phyloP scores from a whole-genome alignment of 1,140 invertebrate species.

The Branchinecta lindahli region DNA sequence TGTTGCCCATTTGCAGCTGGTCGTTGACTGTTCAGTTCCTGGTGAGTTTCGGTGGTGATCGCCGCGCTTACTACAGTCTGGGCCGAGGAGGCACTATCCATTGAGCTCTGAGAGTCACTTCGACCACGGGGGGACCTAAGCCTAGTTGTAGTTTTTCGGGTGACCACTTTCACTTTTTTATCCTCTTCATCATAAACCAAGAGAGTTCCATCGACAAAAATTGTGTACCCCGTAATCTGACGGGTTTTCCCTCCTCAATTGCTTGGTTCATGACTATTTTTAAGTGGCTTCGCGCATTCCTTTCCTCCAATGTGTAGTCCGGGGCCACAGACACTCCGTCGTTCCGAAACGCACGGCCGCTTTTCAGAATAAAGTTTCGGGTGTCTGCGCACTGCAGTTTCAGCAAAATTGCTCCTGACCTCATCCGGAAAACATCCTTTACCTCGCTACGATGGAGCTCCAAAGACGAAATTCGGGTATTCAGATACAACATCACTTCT shows the following conservation, averaged over 20 bases:
- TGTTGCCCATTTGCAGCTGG: conserved; percentile 4
- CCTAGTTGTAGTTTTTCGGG: conserved; percentile 5
- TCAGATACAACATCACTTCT: conserved; percentile 8
- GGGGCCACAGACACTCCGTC: too few species aligned
- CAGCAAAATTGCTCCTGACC: conserved; percentile 7
- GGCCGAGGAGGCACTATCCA: conserved; percentile 7
- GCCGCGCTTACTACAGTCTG: neutral
- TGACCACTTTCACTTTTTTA: conserved; percentile 5
- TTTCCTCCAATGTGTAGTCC: neutral
- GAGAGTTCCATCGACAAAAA: conserved; percentile 8
- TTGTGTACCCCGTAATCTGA: conserved; percentile 1
- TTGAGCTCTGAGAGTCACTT: conserved; percentile 8
- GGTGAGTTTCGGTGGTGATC: conserved; percentile 7
- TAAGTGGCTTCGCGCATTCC: conserved; percentile 1
- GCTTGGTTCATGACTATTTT: conserved; percentile 8
- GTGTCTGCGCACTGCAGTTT: conserved; percentile 7
- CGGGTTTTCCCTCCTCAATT: conserved; percentile 5
- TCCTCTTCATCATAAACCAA: conserved; percentile 8
- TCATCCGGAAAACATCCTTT: conserved; percentile 8
- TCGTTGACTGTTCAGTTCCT: conserved; percentile 5
- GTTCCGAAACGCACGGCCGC: too few species aligned
- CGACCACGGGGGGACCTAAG: conserved; percentile 7
- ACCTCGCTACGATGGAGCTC: conserved; percentile 7
- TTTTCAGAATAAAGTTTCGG: conserved; percentile 9
- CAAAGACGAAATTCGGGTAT: conserved; percentile 8